Conservation (phyloP, 2,888 invertebrate genomes). For the Rutpela maculata region DNA sequence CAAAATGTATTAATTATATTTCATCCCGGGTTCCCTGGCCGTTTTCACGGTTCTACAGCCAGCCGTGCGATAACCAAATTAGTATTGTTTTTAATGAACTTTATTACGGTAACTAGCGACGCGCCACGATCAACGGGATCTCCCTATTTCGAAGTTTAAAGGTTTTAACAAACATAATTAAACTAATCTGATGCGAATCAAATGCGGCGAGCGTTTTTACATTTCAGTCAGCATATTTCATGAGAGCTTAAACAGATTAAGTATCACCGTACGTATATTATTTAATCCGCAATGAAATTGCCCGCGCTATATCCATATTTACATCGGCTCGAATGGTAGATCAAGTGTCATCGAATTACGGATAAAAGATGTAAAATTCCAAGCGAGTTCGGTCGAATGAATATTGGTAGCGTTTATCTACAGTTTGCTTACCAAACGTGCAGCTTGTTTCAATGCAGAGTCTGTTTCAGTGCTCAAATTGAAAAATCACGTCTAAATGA, state of each 20-base stretch:
- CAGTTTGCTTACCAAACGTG: too few species aligned
- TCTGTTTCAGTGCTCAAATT: too few species aligned
- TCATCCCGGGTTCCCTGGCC: not conserved
- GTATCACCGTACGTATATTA: not conserved
- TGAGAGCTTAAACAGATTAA: not conserved
- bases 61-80: not conserved
- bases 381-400: too few species aligned
- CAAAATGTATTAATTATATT: not conserved
- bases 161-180: conserved; percentile 1
- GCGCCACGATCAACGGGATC: not conserved
- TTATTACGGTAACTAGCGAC: not conserved
- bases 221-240: not conserved
- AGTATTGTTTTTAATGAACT: conserved; percentile 7
- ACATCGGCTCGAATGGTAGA: not conserved
- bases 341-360: not conserved
- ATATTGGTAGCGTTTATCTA: too few species aligned
- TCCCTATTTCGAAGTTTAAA: not conserved
- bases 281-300: not conserved
- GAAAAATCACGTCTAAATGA: too few species aligned
- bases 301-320: not conserved
- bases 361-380: too few species aligned
- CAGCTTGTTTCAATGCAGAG: too few species aligned
- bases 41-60: not conserved
- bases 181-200: not conserved
- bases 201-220: not conserved